phyloP scores from a whole-genome alignment of 23 tunicate species.

The Halocynthia roretzi region DNA sequence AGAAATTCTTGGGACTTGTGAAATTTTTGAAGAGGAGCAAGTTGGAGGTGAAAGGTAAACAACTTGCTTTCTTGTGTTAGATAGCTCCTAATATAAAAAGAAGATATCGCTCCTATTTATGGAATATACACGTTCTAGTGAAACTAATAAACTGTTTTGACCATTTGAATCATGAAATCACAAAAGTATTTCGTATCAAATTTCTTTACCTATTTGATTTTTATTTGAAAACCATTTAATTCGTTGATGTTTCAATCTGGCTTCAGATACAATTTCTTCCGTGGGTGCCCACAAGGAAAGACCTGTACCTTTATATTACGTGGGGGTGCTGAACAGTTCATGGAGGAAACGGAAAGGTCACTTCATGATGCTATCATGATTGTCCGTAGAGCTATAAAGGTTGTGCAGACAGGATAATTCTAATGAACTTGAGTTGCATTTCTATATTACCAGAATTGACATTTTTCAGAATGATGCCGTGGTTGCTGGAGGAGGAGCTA shows the following conservation, averaged over 20 bases:
- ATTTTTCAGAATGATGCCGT: slow-evolving; percentile 72
- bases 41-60: slow-evolving; percentile 86
- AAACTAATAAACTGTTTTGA: too few relatives aligned
- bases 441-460: too few relatives aligned
- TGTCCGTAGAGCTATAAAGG: slow-evolving; percentile 91
- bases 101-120: background rate
- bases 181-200: background rate
- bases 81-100: background rate
- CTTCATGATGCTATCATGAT: slow-evolving; percentile 99
- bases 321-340: slow-evolving; percentile 98
- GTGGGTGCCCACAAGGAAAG: slow-evolving; percentile 93
- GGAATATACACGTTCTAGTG: background rate
- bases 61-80: background rate
- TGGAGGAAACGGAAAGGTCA: slow-evolving; percentile 98
- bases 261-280: slow-evolving; percentile 82
- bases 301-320: slow-evolving; percentile 91
- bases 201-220: background rate
- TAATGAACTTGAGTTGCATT: background rate
- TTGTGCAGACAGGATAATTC: background rate
- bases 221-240: background rate
- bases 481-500: slow-evolving; percentile 99
- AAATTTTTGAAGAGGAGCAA: slow-evolving; percentile 86
- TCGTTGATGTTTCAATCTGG: background rate
- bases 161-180: too few relatives aligned
- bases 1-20: slow-evolving; percentile 91